Evolutionary conservation across 2,797 vertebrate species (phyloP), one percentile per base, ranked within the genome.

Genomic region (Sphenodon punctatus): DNA sequence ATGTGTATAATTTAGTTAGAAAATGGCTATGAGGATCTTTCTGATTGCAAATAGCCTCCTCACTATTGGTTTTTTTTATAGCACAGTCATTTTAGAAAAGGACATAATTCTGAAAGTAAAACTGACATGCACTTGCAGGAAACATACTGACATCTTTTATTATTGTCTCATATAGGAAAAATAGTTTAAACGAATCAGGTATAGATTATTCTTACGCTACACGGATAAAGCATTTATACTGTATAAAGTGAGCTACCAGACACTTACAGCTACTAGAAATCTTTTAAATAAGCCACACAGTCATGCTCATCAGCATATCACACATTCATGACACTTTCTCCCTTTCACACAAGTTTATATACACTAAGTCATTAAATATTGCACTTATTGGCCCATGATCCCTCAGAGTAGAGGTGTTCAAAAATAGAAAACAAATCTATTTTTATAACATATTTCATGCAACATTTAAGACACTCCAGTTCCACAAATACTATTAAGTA

Each of bases 341-440:
- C 63, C 95, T 94, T 92, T 87, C 95, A 96, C 93, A 96, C 95
- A 95, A 93, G 90, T 96, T 95, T 98, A 98, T 97, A 95, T 98
- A 98, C 97, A 98, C 92, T 95, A 97, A 96, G 95, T 98, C 95
- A 96, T 97, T 97, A 97, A 98, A 98, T 99, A 99, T 99, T 99
- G 98, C 98, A 99, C 98, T 97, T 98, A 97, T 97, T 98, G 98
- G 98, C 98, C 98, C 97, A 98, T 98, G 95, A 97, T 97, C 96
- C 97, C 95, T 97, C 97, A 97, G 90, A 96, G 95, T 87, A 96
- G 97, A 97, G 93, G 95, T 97, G 96, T 97, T 97, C 87, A 94
- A 96, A 97, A 97, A 97, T 97, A 96, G 96, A 95, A 96, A 96
- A 97, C 86, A 93, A 93, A 94, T 89, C 78, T 93, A 95, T 95